Evolutionary conservation across 2,888 invertebrate genomes (phyloP), one percentile per base, ranked within the genome.

Genomic region (Piscicola geometra): DNA sequence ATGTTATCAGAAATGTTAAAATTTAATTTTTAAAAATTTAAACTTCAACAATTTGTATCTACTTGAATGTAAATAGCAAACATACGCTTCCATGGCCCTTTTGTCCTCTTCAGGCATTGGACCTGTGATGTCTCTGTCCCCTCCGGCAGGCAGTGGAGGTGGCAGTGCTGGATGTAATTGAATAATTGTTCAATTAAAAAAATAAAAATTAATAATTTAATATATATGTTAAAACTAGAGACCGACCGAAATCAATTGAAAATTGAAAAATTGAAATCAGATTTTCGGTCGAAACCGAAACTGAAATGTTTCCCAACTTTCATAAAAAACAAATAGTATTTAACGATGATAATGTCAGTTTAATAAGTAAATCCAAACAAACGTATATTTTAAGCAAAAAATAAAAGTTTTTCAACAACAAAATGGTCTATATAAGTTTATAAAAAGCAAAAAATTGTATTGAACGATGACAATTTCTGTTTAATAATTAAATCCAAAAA

Each of bases 81-180:
- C 73, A 3, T 3, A 73, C 73, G 28, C 73, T 32, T 64, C 36
- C 73, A 73, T 73, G 32, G 60, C 60, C 41, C 60, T 70, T 25
- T 47, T 73, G 47, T 52, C 60, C 18, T 73, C 64, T 35, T 73
- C 64, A 32, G 73, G 73, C 32, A 33, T 64, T 64, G 73, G 73
- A 1, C 73, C 73, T 2, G 33, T 73, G 33, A 73, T 73, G 64
- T 73, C 64, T 25, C 73, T 56, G 41, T 73, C 73, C 41, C 64
- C 73, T 35, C 60, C 60, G 5, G 33, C 56, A 30, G 64, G 64
- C 32, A 36, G 28, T 35, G 73, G 73, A n/a, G 73, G 73, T 9
- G 47, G 35, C 67, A 33, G 18, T 9, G 25, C 30, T 64, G 30
- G 9, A 64, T 25, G n/a, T n/a, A n/a, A n/a, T n/a, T n/a, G n/a